phyloP scores from a whole-genome alignment of 2,113 vertebrate species.

The Pteropus alecto region DNA sequence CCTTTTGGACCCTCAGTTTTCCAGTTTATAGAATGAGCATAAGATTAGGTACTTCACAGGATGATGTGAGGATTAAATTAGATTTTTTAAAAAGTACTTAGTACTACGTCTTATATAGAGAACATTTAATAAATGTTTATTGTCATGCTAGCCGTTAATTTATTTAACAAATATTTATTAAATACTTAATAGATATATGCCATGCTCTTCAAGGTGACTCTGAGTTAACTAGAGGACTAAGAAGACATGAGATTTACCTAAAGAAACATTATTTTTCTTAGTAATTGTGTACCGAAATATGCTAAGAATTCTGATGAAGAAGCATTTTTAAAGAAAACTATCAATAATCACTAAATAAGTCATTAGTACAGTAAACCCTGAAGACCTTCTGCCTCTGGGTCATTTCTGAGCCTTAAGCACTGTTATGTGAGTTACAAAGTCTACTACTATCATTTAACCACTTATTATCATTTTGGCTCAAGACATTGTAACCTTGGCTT shows the following conservation, averaged over 20 bases:
- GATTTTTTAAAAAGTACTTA: background rate
- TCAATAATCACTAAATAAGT: background rate
- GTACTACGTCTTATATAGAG: background rate
- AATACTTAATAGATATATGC: background rate
- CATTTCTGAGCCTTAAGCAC: background rate
- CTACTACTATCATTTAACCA: background rate
- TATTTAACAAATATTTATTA: conserved; percentile 21
- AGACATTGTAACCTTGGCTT: background rate
- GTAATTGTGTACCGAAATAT: too few species aligned
- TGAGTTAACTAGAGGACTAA: background rate
- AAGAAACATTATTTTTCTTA: background rate
- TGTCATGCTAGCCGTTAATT: background rate
- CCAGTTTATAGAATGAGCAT: background rate
- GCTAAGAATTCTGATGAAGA: background rate
- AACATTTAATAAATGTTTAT: background rate
- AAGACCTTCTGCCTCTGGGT: background rate
- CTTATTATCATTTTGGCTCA: background rate
- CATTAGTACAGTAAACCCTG: background rate
- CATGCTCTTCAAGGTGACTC: background rate
- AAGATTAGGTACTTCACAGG: background rate
- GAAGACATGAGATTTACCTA: background rate
- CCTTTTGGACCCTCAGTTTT: conserved; percentile 19
- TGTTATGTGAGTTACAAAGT: background rate
- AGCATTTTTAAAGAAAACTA: background rate
- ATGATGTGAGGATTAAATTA: background rate